A percentile compares a stretch with the other conserved stretches of the same genome.
Conservation (phyloP, 2,113 vertebrate genomes). For the Limnothrissa miodon region DNA sequence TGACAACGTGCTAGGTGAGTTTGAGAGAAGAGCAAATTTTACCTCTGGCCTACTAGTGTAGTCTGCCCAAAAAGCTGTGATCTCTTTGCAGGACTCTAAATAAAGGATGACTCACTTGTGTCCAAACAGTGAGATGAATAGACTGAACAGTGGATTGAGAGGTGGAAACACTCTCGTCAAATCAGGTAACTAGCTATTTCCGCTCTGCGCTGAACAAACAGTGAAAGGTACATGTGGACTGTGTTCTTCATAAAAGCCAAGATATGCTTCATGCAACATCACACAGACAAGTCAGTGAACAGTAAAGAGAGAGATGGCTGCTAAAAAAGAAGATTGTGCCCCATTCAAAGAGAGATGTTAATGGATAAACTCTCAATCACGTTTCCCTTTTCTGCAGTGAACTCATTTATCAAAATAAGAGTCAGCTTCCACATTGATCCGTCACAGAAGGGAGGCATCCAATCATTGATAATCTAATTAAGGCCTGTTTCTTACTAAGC, state of each 20-base stretch:
- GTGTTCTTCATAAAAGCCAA: background rate
- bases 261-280: background rate
- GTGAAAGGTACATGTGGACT: no score
- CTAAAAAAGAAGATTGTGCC: background rate
- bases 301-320: background rate
- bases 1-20: background rate
- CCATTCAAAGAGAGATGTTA: conserved; percentile 1
- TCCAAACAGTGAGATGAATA: background rate
- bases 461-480: conserved; percentile 34
- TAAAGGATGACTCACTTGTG: background rate
- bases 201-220: no score
- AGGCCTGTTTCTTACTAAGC: conserved; percentile 22
- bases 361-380: background rate
- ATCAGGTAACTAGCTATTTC: background rate
- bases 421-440: conserved; percentile 29
- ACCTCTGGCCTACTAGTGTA: background rate
- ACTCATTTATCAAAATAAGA: conserved; percentile 22
- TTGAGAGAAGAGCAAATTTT: background rate
- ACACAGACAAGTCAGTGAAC: background rate
- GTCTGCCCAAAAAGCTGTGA: background rate
- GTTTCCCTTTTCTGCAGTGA: background rate
- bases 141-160: background rate
- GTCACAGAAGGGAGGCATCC: conserved; percentile 1
- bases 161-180: background rate
- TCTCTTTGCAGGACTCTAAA: background rate